These are phyloP conservation scores for Lomographa bimaculata DNA, from an alignment of 2,888 invertebrate species.

Conservation along the genomic window DNA sequence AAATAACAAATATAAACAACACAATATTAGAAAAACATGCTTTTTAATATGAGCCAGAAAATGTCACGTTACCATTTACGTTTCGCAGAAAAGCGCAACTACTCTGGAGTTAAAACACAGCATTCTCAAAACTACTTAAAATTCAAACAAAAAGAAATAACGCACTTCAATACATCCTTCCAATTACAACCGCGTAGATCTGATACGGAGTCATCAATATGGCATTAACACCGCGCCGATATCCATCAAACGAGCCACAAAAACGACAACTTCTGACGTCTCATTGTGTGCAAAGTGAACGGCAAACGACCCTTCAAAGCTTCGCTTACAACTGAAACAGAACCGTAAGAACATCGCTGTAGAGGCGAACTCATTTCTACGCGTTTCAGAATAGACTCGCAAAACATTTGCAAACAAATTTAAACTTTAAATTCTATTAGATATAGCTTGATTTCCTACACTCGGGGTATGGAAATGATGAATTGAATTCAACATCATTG, in stretches of 20 bases:
- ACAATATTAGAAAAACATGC: too few relatives aligned
- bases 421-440: slow-evolving; percentile 22
- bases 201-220: slow-evolving; percentile 49
- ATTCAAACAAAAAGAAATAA: slow-evolving; percentile 19
- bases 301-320: slow-evolving; percentile 53
- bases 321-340: slow-evolving; percentile 29
- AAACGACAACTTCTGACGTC: slow-evolving; percentile 57
- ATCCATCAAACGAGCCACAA: slow-evolving; percentile 59
- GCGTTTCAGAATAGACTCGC: background rate
- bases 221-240: slow-evolving; percentile 55
- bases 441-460: slow-evolving; percentile 16
- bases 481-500: slow-evolving; percentile 19
- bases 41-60: too few relatives aligned
- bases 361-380: slow-evolving; percentile 5
- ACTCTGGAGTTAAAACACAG: too few relatives aligned
- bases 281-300: slow-evolving; percentile 64
- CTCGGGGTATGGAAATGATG: slow-evolving; percentile 16
- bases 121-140: slow-evolving; percentile 7
- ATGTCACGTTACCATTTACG: too few relatives aligned
- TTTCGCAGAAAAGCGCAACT: too few relatives aligned
- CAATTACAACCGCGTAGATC: slow-evolving; percentile 33
- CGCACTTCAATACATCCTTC: slow-evolving; percentile 23
- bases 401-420: slow-evolving; percentile 13
- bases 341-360: slow-evolving; percentile 27
- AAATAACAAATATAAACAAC: too few relatives aligned